phyloP scores from a whole-genome alignment of 30 jellyfish, hydroid and myxozoan species.

The Hydra vulgaris region DNA sequence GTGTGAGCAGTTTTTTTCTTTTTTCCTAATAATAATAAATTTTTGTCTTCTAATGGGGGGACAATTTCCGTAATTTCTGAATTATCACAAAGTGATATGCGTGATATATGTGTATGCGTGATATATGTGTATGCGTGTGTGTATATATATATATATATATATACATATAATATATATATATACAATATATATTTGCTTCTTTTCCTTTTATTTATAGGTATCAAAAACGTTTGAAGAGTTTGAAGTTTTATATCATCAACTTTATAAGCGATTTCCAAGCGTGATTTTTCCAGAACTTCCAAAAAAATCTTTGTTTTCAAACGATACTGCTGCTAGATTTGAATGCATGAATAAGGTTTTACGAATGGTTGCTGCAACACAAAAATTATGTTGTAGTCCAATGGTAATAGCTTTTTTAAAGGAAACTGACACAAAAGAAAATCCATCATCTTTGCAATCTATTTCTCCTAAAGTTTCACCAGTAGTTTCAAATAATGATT shows the following conservation, averaged over 20 bases:
- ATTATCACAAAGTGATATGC: too few relatives aligned
- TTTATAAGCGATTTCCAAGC: constrained; percentile 74
- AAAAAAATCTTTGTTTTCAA: constrained; percentile 37
- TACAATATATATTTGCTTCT: too few relatives aligned
- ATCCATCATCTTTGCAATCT: not conserved
- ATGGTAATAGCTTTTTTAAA: constrained; percentile 83
- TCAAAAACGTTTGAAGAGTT: constrained; percentile 70
- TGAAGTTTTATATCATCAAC: constrained; percentile 68
- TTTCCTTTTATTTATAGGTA: too few relatives aligned
- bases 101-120: too few relatives aligned
- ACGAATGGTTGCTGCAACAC: constrained; percentile 80
- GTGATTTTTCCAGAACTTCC: constrained; percentile 76
- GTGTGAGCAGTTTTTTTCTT: too few relatives aligned
- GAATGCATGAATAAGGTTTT: constrained; percentile 54
- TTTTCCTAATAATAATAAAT: too few relatives aligned
- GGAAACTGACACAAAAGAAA: constrained; percentile 1
- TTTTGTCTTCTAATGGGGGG: too few relatives aligned
- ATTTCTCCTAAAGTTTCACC: not conserved
- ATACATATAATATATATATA: too few relatives aligned
- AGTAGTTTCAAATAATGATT: not conserved
- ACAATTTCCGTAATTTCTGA: too few relatives aligned
- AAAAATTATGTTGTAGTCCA: constrained; percentile 90
- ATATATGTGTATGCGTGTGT: too few relatives aligned
- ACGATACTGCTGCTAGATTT: constrained; percentile 37
- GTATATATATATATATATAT: too few relatives aligned